Conservation (phyloP, 1,140 invertebrate species). For the Drosophila takahashii region DNA sequence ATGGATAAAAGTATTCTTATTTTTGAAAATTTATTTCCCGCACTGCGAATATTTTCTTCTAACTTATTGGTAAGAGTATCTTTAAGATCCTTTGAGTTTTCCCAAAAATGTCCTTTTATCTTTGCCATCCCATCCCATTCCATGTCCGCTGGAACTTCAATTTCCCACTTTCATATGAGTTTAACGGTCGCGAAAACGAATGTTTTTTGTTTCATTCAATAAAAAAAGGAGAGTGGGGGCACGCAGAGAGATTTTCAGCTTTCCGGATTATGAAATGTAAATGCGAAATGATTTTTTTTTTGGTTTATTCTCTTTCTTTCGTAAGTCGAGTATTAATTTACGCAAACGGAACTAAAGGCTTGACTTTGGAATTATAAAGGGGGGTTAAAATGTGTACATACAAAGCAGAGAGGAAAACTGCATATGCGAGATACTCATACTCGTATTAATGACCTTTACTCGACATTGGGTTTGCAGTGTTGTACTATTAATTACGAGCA, state of each 20-base stretch:
- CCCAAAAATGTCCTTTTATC: not conserved
- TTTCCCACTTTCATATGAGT: conserved; percentile 66
- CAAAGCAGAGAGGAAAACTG: not conserved
- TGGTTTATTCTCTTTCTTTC: not conserved
- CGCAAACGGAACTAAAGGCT: conserved; percentile 54
- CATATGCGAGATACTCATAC: conserved; percentile 34
- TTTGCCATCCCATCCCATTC: not conserved
- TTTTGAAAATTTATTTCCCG: too few relatives aligned
- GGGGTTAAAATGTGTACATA: not conserved
- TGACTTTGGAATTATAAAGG: conserved; percentile 33
- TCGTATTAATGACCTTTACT: conserved; percentile 69
- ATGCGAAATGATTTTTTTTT: conserved; percentile 33
- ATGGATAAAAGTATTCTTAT: too few relatives aligned
- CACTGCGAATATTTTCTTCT: not conserved
- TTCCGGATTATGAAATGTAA: conserved; percentile 45
- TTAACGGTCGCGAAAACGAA: conserved; percentile 43
- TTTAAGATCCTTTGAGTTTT: not conserved
- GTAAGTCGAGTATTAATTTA: conserved; percentile 56
- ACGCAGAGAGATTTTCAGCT: conserved; percentile 7
- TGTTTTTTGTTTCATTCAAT: conserved; percentile 12
- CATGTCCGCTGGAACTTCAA: conserved; percentile 55
- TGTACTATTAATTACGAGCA: conserved; percentile 69
- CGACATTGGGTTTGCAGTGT: conserved; percentile 63
- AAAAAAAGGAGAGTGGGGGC: not conserved
- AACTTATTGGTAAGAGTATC: conserved; percentile 7